Base-by-base conservation (phyloP, 2,888 invertebrate species). In the Spodoptera littoralis region DNA sequence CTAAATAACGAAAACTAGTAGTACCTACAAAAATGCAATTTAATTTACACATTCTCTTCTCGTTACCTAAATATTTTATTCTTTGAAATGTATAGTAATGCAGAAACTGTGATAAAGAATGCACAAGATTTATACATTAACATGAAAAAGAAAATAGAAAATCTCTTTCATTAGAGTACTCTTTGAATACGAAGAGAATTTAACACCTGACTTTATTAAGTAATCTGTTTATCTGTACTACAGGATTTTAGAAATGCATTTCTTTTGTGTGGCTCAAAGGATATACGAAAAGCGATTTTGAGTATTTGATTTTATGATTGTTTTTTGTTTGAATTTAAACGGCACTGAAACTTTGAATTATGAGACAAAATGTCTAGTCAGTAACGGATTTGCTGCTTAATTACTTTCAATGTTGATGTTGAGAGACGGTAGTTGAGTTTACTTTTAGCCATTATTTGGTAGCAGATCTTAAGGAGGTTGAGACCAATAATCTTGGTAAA, bases 171-270 rank as follows among this genome's bases (percentile, higher is more conserved):
- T 46, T 70, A 49, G 11, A 48, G 45, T 48, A 36, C 36, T 59
- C 52, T 49, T 6, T 6, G 22, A 52, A 65, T 49, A 59, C 11
- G 11, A 44, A 53, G 62, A 68, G 55, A 64, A 46, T 11, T 56
- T 56, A 57, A 64, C 60, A 65, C 65, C 59, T 73, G 65, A 56
- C 58, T 65, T 61, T 55, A 60, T 73, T 53, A 69, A 59, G 50
- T 69, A 73, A 73, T 73, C 73, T 65, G 69, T 73, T 65, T 73
- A 50, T 52, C 55, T 64, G 47, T 48, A 58, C 54, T 44, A 46
- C 24, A 51, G 56, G 69, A 58, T 53, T 69, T 65, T 58, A 60
- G 60, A 57, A 53, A 51, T 55, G 54, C 52, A 24, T 53, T 56
- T 27, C 12, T 42, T 18, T 2, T 13, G 8, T 2, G 1, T 56